These are phyloP conservation scores for Aspidiotus destructor DNA, from an alignment of 2,888 invertebrate species.

Conservation along the genomic window DNA sequence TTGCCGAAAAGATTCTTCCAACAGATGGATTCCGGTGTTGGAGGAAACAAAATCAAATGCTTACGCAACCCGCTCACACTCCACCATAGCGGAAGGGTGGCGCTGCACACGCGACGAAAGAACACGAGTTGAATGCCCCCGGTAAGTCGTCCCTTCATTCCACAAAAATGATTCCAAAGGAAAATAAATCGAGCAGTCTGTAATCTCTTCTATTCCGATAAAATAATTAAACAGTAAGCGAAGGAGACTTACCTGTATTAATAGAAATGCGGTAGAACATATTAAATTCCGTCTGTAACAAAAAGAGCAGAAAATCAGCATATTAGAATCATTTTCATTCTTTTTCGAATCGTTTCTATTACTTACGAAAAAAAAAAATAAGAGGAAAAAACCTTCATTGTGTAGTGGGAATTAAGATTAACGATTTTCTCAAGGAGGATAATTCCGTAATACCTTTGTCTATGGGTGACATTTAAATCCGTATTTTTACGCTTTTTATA, in stretches of 20 bases:
- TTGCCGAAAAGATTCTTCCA: too few species aligned
- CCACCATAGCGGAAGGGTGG: too few species aligned
- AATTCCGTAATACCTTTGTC: background rate
- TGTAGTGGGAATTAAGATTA: too few species aligned
- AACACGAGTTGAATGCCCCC: too few species aligned
- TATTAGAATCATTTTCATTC: conserved; percentile 5
- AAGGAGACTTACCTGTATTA: conserved; percentile 18
- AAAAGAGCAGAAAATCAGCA: conserved; percentile 12
- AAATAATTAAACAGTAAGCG: background rate
- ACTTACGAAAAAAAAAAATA: background rate
- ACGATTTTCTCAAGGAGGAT: too few species aligned
- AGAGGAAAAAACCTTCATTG: background rate
- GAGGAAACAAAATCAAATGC: too few species aligned
- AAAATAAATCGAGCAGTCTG: too few species aligned
- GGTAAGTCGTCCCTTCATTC: too few species aligned
- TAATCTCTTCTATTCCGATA: background rate
- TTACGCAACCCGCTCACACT: too few species aligned
- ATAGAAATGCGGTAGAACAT: conserved; percentile 17
- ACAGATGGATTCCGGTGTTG: too few species aligned
- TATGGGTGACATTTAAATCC: background rate
- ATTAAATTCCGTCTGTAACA: conserved; percentile 25
- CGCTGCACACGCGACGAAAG: too few species aligned
- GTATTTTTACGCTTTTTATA: background rate
- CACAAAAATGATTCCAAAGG: too few species aligned
- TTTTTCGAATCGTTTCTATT: background rate